Conservation (phyloP, 2,113 vertebrate species). For the Trochalopteron elliotii region DNA sequence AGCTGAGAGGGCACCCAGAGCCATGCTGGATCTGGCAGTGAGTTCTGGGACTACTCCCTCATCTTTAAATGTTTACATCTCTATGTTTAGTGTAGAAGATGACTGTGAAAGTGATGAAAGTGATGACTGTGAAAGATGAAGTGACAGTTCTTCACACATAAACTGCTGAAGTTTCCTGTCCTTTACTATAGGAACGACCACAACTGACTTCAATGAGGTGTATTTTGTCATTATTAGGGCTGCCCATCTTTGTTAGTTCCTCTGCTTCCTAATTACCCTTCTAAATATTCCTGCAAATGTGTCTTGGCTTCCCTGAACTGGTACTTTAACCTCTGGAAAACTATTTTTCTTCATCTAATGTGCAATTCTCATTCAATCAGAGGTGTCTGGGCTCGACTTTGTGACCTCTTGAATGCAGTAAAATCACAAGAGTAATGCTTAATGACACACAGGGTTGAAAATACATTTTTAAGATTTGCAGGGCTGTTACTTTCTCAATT, state of each 20-base stretch:
- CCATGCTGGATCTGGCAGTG: too few species aligned
- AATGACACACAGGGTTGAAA: conserved; percentile 55
- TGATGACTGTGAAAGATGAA: background rate
- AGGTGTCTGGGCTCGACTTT: conserved; percentile 40
- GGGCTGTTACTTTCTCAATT: conserved; percentile 56
- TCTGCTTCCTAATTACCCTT: background rate
- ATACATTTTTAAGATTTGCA: conserved; percentile 56
- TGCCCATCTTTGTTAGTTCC: background rate
- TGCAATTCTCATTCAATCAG: conserved; percentile 48
- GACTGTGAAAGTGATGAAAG: background rate
- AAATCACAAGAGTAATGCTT: conserved; percentile 40
- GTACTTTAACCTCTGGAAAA: conserved; percentile 46
- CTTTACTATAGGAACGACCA: accelerated
- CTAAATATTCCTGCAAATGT: conserved; percentile 35
- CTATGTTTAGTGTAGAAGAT: background rate
- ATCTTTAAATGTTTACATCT: background rate
- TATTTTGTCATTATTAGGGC: background rate
- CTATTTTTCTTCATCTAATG: conserved; percentile 45
- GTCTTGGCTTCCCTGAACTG: conserved; percentile 24
- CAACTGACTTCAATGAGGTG: accelerated
- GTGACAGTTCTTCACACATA: background rate
- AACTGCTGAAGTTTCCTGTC: background rate
- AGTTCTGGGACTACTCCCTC: background rate
- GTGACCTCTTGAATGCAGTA: conserved; percentile 27
- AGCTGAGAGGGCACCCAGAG: background rate